phyloP scores from a whole-genome alignment of 2,888 invertebrate species.

The Aporophyla lueneburgensis region DNA sequence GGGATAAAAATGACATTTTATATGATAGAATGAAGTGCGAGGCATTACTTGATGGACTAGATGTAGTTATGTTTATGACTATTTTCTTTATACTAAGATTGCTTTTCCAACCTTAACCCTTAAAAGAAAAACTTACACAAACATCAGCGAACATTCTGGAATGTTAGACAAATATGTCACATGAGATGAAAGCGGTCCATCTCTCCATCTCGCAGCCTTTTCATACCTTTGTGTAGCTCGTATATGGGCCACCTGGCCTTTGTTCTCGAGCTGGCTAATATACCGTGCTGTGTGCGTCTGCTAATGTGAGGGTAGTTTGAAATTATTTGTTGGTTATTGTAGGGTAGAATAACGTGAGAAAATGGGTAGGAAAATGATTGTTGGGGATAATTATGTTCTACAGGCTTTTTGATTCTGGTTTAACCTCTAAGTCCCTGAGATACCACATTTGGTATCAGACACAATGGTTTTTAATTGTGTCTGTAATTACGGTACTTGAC shows the following conservation, averaged over 20 bases:
- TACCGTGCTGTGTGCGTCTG: slow-evolving; percentile 20
- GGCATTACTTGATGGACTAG: too few species aligned
- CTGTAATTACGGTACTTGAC: too few species aligned
- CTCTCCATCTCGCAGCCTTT: slow-evolving; percentile 54
- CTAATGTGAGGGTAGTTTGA: slow-evolving; percentile 19
- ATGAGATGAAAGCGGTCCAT: slow-evolving; percentile 50
- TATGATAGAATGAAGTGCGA: too few species aligned
- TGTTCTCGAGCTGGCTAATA: slow-evolving; percentile 64
- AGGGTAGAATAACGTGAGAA: neutral
- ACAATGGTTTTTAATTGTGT: too few species aligned
- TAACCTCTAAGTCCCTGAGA: too few species aligned
- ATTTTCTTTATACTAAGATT: too few species aligned
- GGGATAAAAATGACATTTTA: too few species aligned
- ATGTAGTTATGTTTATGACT: too few species aligned
- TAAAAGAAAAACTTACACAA: slow-evolving; percentile 7
- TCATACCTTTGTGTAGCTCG: slow-evolving; percentile 59
- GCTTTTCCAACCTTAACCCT: slow-evolving; percentile 4
- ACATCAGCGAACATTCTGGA: slow-evolving; percentile 34
- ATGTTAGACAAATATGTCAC: slow-evolving; percentile 60
- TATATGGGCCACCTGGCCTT: slow-evolving; percentile 66
- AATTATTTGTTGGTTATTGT: slow-evolving; percentile 30
- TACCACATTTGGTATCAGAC: too few species aligned
- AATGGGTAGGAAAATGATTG: neutral
- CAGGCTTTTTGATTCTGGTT: neutral
- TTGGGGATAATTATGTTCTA: neutral